Percentiles rank a stretch among this genome's conserved stretches.
Evolutionary conservation across 2,113 vertebrate genomes (phyloP).

Genomic region (Empidonax traillii): DNA sequence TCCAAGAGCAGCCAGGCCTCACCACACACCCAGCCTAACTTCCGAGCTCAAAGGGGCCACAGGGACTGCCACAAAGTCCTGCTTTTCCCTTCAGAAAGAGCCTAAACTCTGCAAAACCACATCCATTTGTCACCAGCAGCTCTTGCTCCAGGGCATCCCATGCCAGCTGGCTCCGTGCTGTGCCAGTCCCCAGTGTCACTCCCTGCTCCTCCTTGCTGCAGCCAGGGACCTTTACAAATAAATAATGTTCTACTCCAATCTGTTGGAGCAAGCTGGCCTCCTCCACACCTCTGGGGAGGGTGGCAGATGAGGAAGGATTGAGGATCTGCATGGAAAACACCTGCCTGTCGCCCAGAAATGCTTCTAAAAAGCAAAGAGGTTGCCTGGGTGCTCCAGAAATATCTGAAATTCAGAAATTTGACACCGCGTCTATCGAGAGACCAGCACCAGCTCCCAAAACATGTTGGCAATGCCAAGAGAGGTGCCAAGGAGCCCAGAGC

Average conservation of each 20-base stretch:
- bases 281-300: fast-evolving
- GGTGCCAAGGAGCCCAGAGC: background rate
- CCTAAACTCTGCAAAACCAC: background rate
- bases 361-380: background rate
- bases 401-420: background rate
- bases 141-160: background rate
- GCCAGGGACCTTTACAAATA: background rate
- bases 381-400: background rate
- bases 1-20: background rate
- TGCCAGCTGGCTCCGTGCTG: background rate
- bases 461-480: fast-evolving
- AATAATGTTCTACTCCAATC: background rate
- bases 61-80: fast-evolving
- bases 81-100: background rate
- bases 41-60: background rate
- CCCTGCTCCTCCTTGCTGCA: background rate
- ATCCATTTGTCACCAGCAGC: background rate
- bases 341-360: background rate
- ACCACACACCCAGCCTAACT: background rate
- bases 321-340: background rate
- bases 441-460: background rate
- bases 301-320: background rate
- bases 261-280: background rate
- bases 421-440: background rate
- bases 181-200: background rate